Percentiles rank a stretch among this genome's conserved stretches.
Evolutionary conservation across 2,797 vertebrate genomes (phyloP).

Genomic region (Melopsittacus undulatus): DNA sequence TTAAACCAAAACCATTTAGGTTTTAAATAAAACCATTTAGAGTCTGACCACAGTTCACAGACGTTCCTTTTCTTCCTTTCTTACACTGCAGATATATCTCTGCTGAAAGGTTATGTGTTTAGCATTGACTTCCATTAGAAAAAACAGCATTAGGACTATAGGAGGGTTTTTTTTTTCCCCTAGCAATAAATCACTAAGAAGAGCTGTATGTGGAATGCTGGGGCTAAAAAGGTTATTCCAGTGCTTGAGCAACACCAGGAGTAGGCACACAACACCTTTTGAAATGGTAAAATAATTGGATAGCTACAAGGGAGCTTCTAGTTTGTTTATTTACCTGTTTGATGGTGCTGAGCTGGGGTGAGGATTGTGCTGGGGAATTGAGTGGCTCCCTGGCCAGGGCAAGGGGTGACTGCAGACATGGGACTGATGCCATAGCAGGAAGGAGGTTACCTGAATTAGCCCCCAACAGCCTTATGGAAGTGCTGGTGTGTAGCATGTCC

Average conservation of each 20-base stretch:
- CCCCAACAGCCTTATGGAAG: background rate
- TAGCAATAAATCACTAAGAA: background rate
- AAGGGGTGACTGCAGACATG: background rate
- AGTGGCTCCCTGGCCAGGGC: background rate
- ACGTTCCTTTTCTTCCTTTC: background rate
- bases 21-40: background rate
- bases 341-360: background rate
- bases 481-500: background rate
- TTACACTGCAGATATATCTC: background rate
- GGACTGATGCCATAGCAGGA: background rate
- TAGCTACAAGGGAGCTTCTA: background rate
- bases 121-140: slow-evolving; percentile 26
- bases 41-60: background rate
- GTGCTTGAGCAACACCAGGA: background rate
- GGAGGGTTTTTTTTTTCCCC: background rate
- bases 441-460: background rate
- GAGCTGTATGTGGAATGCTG: background rate
- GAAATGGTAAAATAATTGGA: background rate
- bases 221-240: background rate
- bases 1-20: background rate
- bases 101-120: background rate
- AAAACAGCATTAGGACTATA: background rate
- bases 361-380: background rate
- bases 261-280: background rate
- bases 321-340: background rate